A percentile compares a stretch with the other conserved stretches of the same genome.
These are phyloP conservation scores for Dicycla oo DNA, from an alignment of 2,888 invertebrate genomes.

Conservation along the genomic window DNA sequence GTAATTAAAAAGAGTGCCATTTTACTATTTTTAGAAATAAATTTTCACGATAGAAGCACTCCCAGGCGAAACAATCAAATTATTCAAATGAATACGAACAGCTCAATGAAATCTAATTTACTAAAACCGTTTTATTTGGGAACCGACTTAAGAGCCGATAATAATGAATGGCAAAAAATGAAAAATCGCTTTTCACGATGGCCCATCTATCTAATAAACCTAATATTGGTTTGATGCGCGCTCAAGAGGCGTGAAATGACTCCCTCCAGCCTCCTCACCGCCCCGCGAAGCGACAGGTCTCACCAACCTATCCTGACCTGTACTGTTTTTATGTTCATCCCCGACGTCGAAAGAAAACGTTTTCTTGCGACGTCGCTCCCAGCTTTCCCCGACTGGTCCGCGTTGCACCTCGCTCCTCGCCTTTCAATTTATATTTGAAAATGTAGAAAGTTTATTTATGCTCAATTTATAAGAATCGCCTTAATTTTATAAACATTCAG, in stretches of 20 bases:
- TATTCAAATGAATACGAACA: constrained; percentile 34
- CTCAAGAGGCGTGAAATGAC: constrained; percentile 89
- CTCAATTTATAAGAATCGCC: constrained; percentile 57
- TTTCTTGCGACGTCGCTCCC: constrained; percentile 34
- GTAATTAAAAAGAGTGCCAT: constrained; percentile 3
- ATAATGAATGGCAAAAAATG: constrained; percentile 78
- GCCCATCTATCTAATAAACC: constrained; percentile 89
- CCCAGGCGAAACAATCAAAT: constrained; percentile 2
- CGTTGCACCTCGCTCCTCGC: constrained; percentile 64
- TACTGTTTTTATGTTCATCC: constrained; percentile 71
- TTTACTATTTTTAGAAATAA: constrained; percentile 3
- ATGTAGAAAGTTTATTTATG: constrained; percentile 72
- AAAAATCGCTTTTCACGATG: constrained; percentile 83
- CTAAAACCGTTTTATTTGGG: constrained; percentile 63
- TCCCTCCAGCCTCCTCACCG: constrained; percentile 71
- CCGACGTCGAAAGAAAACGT: constrained; percentile 53
- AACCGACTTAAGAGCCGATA: constrained; percentile 70
- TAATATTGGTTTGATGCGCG: constrained; percentile 89
- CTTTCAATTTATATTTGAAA: constrained; percentile 79
- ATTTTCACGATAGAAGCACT: neutral
- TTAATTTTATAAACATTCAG: constrained; percentile 43
- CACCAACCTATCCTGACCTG: constrained; percentile 76
- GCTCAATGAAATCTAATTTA: constrained; percentile 58
- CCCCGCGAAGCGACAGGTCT: constrained; percentile 69
- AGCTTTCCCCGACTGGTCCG: constrained; percentile 64